Evolutionary conservation across 1,140 invertebrate genomes (phyloP).

Genomic region (Pseudomyrmex flavicornis): DNA sequence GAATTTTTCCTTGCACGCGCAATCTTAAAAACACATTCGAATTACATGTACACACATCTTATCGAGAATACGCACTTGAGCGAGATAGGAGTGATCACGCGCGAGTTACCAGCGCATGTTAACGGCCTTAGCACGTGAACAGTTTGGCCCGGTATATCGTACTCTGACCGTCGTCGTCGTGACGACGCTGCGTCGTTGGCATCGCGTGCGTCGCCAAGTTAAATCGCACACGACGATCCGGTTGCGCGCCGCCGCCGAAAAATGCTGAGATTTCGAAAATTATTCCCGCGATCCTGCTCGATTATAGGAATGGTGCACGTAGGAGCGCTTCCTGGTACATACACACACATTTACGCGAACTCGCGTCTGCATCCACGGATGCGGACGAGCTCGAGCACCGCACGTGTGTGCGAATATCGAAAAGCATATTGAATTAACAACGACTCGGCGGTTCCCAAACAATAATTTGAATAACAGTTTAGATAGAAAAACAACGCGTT

Average conservation of each 20-base stretch:
- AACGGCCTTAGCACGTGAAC: not conserved
- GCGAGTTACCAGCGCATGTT: too few relatives aligned
- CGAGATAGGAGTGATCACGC: not conserved
- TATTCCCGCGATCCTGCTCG: conserved; percentile 82
- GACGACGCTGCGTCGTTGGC: not conserved
- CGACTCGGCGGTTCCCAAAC: not conserved
- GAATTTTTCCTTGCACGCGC: too few relatives aligned
- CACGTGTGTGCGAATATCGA: not conserved
- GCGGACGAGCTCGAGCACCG: too few relatives aligned
- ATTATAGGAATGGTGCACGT: conserved; percentile 93
- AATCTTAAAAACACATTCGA: too few relatives aligned
- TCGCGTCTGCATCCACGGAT: too few relatives aligned
- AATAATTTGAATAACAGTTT: too few relatives aligned
- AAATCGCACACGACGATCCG: not conserved
- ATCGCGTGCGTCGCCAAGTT: not conserved
- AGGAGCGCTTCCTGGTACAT: conserved; percentile 89
- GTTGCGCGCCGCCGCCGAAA: not conserved
- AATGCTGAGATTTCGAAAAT: conserved; percentile 81
- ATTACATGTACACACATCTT: too few relatives aligned
- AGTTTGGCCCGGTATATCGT: not conserved
- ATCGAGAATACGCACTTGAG: too few relatives aligned
- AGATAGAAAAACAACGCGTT: not conserved
- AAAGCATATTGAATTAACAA: not conserved
- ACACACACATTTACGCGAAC: too few relatives aligned
- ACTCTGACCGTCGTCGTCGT: not conserved